These are phyloP conservation scores for Rhynchophorus ferrugineus DNA, from an alignment of 1,140 invertebrate species.

Conservation along the genomic window DNA sequence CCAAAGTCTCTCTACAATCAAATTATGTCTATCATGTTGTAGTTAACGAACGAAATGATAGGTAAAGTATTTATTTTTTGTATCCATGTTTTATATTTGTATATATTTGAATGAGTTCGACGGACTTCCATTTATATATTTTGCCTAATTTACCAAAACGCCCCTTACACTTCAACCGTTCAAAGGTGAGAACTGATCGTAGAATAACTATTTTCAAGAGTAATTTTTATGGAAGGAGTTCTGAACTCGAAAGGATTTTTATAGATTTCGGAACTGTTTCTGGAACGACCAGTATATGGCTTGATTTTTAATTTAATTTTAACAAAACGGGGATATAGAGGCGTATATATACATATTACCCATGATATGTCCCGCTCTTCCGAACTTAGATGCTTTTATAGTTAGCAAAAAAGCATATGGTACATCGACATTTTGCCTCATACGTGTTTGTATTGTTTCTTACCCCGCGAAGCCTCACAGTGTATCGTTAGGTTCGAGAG, in stretches of 20 bases:
- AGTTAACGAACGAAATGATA: slow-evolving; percentile 6
- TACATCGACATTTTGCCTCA: slow-evolving; percentile 30
- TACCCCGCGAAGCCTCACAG: background rate
- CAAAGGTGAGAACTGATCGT: slow-evolving; percentile 6
- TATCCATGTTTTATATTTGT: slow-evolving; percentile 12
- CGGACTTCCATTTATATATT: slow-evolving; percentile 22
- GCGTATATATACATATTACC: slow-evolving; percentile 28
- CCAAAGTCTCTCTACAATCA: background rate
- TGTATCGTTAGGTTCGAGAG: too few relatives aligned
- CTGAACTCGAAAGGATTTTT: background rate
- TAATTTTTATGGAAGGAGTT: background rate
- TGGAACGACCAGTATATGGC: slow-evolving; percentile 1
- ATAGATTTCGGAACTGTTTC: slow-evolving; percentile 7
- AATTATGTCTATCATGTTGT: too few relatives aligned
- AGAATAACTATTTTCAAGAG: background rate
- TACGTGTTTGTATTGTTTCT: background rate
- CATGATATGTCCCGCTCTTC: slow-evolving; percentile 16
- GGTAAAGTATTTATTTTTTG: slow-evolving; percentile 8
- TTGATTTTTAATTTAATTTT: slow-evolving; percentile 8
- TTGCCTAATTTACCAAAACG: slow-evolving; percentile 19
- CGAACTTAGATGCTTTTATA: slow-evolving; percentile 27
- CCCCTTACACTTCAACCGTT: slow-evolving; percentile 9
- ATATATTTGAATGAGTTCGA: slow-evolving; percentile 21
- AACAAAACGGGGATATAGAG: slow-evolving; percentile 18
- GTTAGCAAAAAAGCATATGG: slow-evolving; percentile 29